Percentiles rank a stretch among this genome's conserved stretches.
These are phyloP conservation scores for Hypomesus transpacificus DNA, from an alignment of 2,113 vertebrate genomes.

Conservation along the genomic window DNA sequence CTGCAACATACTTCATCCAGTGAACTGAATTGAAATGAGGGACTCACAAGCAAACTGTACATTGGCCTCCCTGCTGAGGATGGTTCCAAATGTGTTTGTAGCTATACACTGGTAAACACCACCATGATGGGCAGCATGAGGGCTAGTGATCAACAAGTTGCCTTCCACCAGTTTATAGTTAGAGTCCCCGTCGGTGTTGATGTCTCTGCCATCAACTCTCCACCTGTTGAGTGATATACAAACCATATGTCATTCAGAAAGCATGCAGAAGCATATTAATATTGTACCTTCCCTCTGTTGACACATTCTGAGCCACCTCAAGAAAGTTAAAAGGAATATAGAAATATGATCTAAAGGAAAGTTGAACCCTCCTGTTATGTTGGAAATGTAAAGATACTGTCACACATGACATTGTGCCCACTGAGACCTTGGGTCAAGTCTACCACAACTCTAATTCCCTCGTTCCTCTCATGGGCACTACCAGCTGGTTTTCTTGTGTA, in stretches of 20 bases:
- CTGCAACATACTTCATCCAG: background rate
- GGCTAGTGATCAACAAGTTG: conserved; percentile 81
- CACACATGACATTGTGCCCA: no score
- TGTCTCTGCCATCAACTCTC: conserved; percentile 81
- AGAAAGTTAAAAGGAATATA: no score
- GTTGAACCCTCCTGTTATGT: no score
- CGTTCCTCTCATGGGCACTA: no score
- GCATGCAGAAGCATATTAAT: no score
- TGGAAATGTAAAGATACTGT: no score
- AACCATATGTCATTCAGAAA: background rate
- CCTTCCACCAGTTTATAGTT: conserved; percentile 84
- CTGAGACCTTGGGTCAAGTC: no score
- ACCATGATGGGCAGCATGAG: conserved; percentile 74
- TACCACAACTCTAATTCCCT: no score
- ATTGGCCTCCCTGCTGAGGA: conserved; percentile 81
- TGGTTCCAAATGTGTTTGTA: conserved; percentile 83
- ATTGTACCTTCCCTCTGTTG: no score
- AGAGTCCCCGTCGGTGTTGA: conserved; percentile 75
- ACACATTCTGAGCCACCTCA: no score
- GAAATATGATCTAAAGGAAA: no score
- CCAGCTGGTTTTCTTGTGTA: no score
- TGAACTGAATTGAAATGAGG: background rate
- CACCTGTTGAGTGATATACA: conserved; percentile 69
- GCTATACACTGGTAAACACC: conserved; percentile 89
- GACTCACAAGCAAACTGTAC: conserved; percentile 91